Evolutionary conservation across 2,113 vertebrate species (phyloP).

Genomic region (Monarcha castaneiventris): DNA sequence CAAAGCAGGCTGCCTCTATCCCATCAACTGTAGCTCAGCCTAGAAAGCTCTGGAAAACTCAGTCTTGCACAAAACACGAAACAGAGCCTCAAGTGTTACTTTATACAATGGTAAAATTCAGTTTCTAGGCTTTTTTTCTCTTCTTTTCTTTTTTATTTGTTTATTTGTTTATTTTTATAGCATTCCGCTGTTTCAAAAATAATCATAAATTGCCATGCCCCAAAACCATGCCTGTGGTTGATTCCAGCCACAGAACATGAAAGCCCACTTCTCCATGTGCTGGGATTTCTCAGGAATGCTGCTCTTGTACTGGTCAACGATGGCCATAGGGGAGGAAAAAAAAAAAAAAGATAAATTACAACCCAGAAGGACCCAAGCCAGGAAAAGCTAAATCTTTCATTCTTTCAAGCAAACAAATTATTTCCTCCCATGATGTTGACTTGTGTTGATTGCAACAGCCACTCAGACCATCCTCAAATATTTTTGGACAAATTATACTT

Average conservation of each 20-base stretch:
- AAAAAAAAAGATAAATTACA: not conserved
- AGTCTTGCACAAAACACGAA: not conserved
- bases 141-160: not conserved
- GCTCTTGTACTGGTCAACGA: not conserved
- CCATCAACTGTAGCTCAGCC: not conserved
- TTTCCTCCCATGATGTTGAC: not conserved
- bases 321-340: not conserved
- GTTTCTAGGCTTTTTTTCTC: not conserved
- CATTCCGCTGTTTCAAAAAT: slow-evolving; percentile 31
- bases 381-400: not conserved
- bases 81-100: not conserved
- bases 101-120: slow-evolving; percentile 1
- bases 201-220: not conserved
- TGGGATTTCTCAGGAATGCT: slow-evolving; percentile 1
- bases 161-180: slow-evolving; percentile 18
- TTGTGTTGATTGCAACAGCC: not conserved
- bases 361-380: not conserved
- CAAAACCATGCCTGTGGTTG: not conserved
- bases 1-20: not conserved
- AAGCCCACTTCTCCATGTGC: not conserved
- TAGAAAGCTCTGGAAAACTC: not conserved
- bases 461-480: not conserved
- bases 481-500: not conserved
- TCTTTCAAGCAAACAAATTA: not conserved
- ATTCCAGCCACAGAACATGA: slow-evolving; percentile 28